Evolutionary conservation across 2,113 vertebrate species (phyloP).

Genomic region (Cyprinodon brontotheroides): DNA sequence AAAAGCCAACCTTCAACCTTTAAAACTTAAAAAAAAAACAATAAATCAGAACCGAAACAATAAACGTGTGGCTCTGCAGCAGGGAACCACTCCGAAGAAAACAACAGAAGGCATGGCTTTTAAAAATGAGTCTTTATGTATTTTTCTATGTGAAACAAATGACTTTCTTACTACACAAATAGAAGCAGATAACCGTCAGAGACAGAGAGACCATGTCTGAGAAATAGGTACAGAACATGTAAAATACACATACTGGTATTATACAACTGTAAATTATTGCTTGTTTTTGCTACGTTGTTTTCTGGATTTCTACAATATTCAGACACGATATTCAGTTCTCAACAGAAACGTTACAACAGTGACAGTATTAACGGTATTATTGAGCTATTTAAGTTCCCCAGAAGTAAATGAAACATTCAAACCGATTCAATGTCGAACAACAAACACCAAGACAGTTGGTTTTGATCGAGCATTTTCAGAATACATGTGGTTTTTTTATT

Average conservation of each 20-base stretch:
- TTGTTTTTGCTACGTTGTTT: slow-evolving; percentile 82
- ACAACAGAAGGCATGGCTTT: slow-evolving; percentile 61
- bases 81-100: slow-evolving; percentile 32
- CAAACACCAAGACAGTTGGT: slow-evolving; percentile 66
- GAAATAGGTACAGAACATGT: slow-evolving; percentile 77
- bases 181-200: slow-evolving; percentile 78
- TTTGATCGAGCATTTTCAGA: slow-evolving; percentile 67
- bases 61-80: neutral
- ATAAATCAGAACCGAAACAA: neutral
- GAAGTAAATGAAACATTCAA: slow-evolving; percentile 69
- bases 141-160: slow-evolving; percentile 82
- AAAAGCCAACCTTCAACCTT: neutral
- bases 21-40: neutral
- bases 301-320: slow-evolving; percentile 77
- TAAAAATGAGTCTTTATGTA: slow-evolving; percentile 82
- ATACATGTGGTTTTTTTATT: slow-evolving; percentile 47
- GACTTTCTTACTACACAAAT: slow-evolving; percentile 81
- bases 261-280: slow-evolving; percentile 84
- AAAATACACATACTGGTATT: slow-evolving; percentile 77
- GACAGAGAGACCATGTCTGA: slow-evolving; percentile 76
- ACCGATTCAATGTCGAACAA: slow-evolving; percentile 71
- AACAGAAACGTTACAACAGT: slow-evolving; percentile 79
- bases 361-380: slow-evolving; percentile 67
- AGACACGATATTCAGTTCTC: slow-evolving; percentile 80
- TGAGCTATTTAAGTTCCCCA: slow-evolving; percentile 68